These are phyloP conservation scores for Calidris pugnax DNA, from an alignment of 2,113 vertebrate species.

Conservation along the genomic window DNA sequence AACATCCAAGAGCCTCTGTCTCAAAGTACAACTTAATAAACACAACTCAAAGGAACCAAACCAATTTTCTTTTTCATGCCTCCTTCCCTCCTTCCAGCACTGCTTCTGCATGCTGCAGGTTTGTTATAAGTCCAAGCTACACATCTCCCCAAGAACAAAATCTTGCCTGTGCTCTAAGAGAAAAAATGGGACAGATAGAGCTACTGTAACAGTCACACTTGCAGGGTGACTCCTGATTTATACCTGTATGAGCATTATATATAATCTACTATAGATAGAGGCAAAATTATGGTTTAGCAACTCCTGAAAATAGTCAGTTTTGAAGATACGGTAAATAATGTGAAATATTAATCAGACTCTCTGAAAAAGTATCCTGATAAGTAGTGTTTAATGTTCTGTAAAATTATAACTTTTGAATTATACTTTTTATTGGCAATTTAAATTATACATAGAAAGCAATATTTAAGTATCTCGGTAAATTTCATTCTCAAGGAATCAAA, in stretches of 20 bases:
- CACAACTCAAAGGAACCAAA: background rate
- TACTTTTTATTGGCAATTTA: slow-evolving; percentile 19
- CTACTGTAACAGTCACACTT: background rate
- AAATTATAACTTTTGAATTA: slow-evolving; percentile 50
- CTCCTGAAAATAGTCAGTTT: background rate
- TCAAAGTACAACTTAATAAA: background rate
- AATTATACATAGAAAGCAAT: slow-evolving; percentile 3
- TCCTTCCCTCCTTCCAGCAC: background rate
- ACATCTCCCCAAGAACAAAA: background rate
- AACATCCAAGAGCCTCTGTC: background rate
- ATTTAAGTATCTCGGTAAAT: background rate
- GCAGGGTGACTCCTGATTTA: background rate
- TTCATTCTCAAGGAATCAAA: slow-evolving; percentile 5
- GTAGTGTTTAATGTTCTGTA: slow-evolving; percentile 19
- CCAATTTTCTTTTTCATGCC: background rate
- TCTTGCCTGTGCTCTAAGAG: background rate
- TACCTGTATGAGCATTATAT: background rate
- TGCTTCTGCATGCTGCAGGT: background rate
- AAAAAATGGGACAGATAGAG: background rate
- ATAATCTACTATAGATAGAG: background rate
- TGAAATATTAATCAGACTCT: slow-evolving; percentile 36
- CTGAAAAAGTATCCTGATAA: background rate
- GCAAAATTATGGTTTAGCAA: slow-evolving; percentile 5
- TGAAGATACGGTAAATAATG: slow-evolving; percentile 19
- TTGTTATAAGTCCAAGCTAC: background rate